phyloP scores from a whole-genome alignment of 2,797 vertebrate genomes.

The Sebastes itinus region DNA sequence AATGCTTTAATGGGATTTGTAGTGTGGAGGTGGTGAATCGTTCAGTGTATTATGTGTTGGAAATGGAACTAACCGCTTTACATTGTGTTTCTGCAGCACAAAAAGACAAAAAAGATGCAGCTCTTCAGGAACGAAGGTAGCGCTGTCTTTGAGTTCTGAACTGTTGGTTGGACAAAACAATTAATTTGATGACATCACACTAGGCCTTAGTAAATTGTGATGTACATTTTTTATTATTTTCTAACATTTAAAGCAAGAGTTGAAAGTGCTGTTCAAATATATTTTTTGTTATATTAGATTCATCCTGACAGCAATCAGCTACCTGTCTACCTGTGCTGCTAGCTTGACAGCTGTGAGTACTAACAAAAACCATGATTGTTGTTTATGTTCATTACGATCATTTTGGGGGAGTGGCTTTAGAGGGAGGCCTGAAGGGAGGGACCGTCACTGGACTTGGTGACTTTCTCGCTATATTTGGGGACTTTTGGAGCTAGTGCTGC shows the following conservation, averaged over 20 bases:
- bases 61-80: constrained; percentile 50
- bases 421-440: accelerated
- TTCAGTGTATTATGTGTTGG: constrained; percentile 42
- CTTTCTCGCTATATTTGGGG: too few relatives aligned
- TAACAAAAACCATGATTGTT: too few relatives aligned
- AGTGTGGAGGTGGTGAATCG: constrained; percentile 52
- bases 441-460: accelerated
- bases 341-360: too few relatives aligned
- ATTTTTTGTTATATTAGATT: too few relatives aligned
- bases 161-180: neutral
- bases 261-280: too few relatives aligned
- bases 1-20: constrained; percentile 69
- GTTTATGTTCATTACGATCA: too few relatives aligned
- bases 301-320: too few relatives aligned
- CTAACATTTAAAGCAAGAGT: neutral
- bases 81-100: constrained; percentile 7
- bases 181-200: neutral
- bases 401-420: too few relatives aligned
- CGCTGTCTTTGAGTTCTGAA: neutral
- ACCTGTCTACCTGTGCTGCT: too few relatives aligned
- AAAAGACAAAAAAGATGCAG: constrained; percentile 11
- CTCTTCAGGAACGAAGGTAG: constrained; percentile 28
- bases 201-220: neutral
- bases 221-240: neutral
- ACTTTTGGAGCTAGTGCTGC: too few relatives aligned